phyloP scores from a whole-genome alignment of 1,140 invertebrate genomes.

The Solenopsis fugax region DNA sequence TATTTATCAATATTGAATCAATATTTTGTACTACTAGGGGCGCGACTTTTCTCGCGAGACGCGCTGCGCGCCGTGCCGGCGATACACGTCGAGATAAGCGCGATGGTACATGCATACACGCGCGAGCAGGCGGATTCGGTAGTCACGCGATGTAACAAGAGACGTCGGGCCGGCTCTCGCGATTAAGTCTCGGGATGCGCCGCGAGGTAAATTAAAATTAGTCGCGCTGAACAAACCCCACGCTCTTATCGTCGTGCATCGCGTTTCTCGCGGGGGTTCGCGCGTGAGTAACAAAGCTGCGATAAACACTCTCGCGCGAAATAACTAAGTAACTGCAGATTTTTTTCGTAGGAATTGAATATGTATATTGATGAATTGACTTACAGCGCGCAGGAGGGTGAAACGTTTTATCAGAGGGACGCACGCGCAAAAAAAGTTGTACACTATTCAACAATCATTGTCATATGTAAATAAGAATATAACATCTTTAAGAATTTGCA shows the following conservation, averaged over 20 bases:
- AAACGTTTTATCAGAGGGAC: too few relatives aligned
- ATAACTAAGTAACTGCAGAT: not conserved
- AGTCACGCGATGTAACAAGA: conserved; percentile 21
- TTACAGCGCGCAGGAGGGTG: too few relatives aligned
- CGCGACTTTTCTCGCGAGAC: not conserved
- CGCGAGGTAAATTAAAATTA: conserved; percentile 38
- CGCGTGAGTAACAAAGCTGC: not conserved
- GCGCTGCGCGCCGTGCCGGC: not conserved
- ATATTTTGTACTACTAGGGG: too few relatives aligned
- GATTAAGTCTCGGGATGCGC: conserved; percentile 1
- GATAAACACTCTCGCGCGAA: not conserved
- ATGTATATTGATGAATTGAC: too few relatives aligned
- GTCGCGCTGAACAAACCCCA: not conserved
- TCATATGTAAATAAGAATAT: too few relatives aligned
- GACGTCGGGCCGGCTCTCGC: not conserved
- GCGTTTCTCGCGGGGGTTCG: not conserved
- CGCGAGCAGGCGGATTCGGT: conserved; percentile 38
- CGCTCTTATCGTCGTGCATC: not conserved
- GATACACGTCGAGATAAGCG: conserved; percentile 39
- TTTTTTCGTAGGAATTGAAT: too few relatives aligned
- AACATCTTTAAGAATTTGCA: too few relatives aligned
- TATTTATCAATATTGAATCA: too few relatives aligned
- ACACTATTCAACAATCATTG: too few relatives aligned
- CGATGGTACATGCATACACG: not conserved
- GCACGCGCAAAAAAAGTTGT: too few relatives aligned